Evolutionary conservation across 1,140 invertebrate genomes (phyloP).

Genomic region (Aphelenchoides avenae): DNA sequence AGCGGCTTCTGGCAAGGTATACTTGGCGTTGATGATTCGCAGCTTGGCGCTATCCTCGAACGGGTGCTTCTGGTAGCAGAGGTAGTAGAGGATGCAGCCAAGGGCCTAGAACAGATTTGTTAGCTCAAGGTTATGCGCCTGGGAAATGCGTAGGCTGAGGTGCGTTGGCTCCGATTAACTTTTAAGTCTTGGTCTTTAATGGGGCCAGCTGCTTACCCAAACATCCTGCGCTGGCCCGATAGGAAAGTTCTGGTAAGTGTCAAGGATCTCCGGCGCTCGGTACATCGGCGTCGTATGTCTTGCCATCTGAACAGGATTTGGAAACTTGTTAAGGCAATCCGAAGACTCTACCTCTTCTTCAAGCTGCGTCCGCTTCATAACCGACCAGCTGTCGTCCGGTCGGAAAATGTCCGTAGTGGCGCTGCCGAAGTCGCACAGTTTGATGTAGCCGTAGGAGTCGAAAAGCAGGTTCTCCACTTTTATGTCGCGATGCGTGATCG

Average conservation of each 20-base stretch:
- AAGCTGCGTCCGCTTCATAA: constrained; percentile 79
- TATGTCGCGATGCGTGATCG: constrained; percentile 86
- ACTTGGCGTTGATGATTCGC: constrained; percentile 90
- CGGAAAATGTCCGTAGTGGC: constrained; percentile 77
- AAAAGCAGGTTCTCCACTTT: constrained; percentile 78
- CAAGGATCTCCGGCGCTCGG: constrained; percentile 85
- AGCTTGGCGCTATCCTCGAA: constrained; percentile 94
- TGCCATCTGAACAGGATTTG: constrained; percentile 62
- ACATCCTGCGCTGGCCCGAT: constrained; percentile 81
- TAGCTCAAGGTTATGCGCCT: constrained; percentile 9
- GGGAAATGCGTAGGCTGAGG: no score
- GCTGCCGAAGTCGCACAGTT: constrained; percentile 98
- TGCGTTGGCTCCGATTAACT: no score
- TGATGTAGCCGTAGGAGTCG: constrained; percentile 75
- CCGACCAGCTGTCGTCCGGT: constrained; percentile 83
- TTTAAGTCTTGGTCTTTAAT: neutral
- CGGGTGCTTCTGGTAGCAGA: constrained; percentile 89
- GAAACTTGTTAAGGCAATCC: neutral
- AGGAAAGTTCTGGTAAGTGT: constrained; percentile 91
- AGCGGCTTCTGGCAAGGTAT: constrained; percentile 75
- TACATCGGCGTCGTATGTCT: constrained; percentile 70
- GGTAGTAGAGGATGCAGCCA: constrained; percentile 85
- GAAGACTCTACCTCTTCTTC: constrained; percentile 79
- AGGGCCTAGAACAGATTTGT: constrained; percentile 66
- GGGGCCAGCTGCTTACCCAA: constrained; percentile 69